A percentile compares a stretch with the other conserved stretches of the same genome.
Conservation (phyloP, 2,797 vertebrate genomes). For the Sebastes oblongus region DNA sequence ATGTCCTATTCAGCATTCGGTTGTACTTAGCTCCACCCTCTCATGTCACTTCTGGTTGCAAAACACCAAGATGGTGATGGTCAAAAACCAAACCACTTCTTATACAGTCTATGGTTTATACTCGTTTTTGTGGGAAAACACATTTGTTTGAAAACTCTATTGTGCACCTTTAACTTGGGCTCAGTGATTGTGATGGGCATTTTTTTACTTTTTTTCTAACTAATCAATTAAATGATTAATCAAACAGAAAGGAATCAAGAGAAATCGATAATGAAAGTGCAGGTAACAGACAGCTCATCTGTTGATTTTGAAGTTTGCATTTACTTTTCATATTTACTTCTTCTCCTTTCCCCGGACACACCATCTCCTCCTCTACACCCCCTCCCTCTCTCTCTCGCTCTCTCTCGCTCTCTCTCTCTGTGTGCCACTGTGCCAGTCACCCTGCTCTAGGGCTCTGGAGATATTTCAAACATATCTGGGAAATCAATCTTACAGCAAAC, state of each 20-base stretch:
- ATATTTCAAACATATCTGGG: constrained; percentile 93
- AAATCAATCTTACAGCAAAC: constrained; percentile 97
- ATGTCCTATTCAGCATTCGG: fast-evolving
- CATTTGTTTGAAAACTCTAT: neutral
- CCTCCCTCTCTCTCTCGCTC: constrained; percentile 36
- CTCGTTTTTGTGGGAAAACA: neutral
- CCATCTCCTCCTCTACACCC: constrained; percentile 18
- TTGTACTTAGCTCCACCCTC: no score
- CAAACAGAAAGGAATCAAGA: neutral
- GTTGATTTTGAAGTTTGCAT: constrained; percentile 7
- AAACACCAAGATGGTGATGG: no score
- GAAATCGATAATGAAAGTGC: neutral
- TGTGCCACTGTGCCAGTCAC: constrained; percentile 76
- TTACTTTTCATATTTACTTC: constrained; percentile 23
- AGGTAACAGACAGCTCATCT: neutral
- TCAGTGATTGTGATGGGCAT: neutral
- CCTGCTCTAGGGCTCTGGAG: constrained; percentile 89
- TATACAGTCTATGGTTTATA: no score
- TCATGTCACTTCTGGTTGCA: no score
- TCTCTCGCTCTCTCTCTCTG: constrained; percentile 19
- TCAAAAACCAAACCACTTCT: no score
- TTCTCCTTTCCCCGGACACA: constrained; percentile 19
- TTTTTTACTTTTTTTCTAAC: neutral
- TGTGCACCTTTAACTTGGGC: neutral
- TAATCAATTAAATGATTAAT: neutral